Evolutionary conservation across 2,797 vertebrate species (phyloP).

Genomic region (Carapus acus): DNA sequence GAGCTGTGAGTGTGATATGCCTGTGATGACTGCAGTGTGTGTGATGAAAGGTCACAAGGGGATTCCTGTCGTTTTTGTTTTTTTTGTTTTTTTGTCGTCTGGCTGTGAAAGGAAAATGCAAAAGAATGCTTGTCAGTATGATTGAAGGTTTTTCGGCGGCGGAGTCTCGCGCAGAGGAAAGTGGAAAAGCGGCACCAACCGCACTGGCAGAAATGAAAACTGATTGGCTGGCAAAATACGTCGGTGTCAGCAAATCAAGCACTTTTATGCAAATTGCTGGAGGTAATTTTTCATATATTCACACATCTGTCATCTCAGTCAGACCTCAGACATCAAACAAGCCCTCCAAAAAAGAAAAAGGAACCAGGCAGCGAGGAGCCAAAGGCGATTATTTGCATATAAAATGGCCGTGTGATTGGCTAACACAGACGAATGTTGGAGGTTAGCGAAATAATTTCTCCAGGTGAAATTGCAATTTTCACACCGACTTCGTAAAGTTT

Average conservation of each 20-base stretch:
- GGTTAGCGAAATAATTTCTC: conserved; percentile 15
- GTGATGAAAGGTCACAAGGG: conserved; percentile 29
- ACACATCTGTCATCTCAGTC: conserved; percentile 59
- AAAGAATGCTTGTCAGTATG: conserved; percentile 53
- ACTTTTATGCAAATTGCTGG: conserved; percentile 60
- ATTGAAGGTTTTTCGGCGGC: conserved; percentile 43
- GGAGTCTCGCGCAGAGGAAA: conserved; percentile 39
- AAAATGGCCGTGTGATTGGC: conserved; percentile 47
- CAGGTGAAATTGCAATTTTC: conserved; percentile 11
- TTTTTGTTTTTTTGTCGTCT: conserved; percentile 24
- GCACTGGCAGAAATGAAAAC: conserved; percentile 56
- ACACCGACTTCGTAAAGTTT: conserved; percentile 23
- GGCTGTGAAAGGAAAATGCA: conserved; percentile 37
- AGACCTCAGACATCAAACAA: conserved; percentile 52
- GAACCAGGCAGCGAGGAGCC: conserved; percentile 36
- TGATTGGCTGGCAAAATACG: conserved; percentile 55
- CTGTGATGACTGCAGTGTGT: conserved; percentile 44
- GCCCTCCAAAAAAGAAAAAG: conserved; percentile 30
- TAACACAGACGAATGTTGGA: conserved; percentile 39
- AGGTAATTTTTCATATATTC: conserved; percentile 59
- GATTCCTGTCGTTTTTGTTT: too few relatives aligned
- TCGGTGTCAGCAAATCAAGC: conserved; percentile 58
- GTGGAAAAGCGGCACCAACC: conserved; percentile 48
- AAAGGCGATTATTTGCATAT: conserved; percentile 47
- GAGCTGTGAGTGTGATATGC: too few relatives aligned